phyloP scores from a whole-genome alignment of 2,888 invertebrate species.

The Troides aeacus region DNA sequence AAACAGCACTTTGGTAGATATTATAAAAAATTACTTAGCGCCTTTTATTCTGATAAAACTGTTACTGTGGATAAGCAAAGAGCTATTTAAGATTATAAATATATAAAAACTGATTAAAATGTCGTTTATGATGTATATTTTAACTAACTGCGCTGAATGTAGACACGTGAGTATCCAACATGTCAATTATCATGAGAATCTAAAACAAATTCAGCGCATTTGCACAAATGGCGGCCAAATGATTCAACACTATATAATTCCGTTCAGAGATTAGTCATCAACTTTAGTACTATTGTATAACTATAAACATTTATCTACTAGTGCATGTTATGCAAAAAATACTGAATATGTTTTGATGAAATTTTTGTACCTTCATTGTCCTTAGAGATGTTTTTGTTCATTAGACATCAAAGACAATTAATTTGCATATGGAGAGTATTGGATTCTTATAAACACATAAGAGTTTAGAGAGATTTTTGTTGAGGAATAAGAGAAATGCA shows the following conservation, averaged over 20 bases:
- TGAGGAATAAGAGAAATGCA: too few relatives aligned
- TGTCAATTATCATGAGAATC: constrained; percentile 12
- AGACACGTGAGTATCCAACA: constrained; percentile 1
- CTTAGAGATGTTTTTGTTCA: too few relatives aligned
- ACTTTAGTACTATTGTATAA: neutral
- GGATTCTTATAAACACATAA: too few relatives aligned
- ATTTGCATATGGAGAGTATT: too few relatives aligned
- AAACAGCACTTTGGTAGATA: constrained; percentile 7
- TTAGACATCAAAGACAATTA: too few relatives aligned
- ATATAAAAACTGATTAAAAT: too few relatives aligned
- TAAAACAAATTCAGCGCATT: constrained; percentile 11
- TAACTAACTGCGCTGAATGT: neutral
- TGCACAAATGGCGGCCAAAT: constrained; percentile 15
- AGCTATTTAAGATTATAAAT: too few relatives aligned
- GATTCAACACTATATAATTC: constrained; percentile 6
- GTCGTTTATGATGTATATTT: neutral
- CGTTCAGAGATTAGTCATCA: neutral
- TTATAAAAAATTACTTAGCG: neutral
- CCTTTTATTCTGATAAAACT: neutral
- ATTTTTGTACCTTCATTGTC: neutral
- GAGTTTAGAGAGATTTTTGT: too few relatives aligned
- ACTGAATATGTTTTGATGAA: neutral
- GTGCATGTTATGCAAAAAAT: neutral
- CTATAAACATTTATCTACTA: neutral
- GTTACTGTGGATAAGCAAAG: too few relatives aligned